Evolutionary conservation across 2,797 vertebrate species (phyloP).

Genomic region (Crax fasciolata): DNA sequence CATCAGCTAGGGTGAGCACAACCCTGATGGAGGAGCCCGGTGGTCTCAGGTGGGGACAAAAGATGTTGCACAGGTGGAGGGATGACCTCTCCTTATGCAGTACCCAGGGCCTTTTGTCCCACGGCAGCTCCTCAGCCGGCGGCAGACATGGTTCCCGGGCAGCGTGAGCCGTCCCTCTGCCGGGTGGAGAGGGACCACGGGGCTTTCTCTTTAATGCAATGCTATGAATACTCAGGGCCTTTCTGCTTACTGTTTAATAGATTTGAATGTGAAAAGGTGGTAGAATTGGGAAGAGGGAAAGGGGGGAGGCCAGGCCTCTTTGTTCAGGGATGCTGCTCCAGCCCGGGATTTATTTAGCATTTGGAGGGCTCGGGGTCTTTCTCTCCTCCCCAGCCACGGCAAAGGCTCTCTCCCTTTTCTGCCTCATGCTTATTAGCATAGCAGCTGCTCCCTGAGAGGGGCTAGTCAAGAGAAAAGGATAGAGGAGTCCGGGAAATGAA

Average conservation of each 20-base stretch:
- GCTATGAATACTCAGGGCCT: conserved; percentile 85
- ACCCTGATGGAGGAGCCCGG: neutral
- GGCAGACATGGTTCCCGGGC: neutral
- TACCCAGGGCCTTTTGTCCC: neutral
- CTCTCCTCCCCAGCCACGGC: conserved; percentile 45
- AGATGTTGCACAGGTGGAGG: neutral
- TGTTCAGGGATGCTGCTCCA: conserved; percentile 84
- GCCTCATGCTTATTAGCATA: conserved; percentile 92
- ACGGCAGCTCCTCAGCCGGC: neutral
- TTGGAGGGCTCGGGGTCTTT: conserved; percentile 79
- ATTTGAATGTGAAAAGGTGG: conserved; percentile 93
- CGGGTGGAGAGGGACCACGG: neutral
- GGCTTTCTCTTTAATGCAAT: conserved; percentile 86
- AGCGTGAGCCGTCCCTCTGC: neutral
- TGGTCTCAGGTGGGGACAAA: neutral
- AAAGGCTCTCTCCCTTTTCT: conserved; percentile 77
- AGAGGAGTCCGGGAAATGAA: conserved; percentile 80
- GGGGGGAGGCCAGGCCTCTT: conserved; percentile 77
- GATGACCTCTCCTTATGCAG: neutral
- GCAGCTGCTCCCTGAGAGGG: conserved; percentile 92
- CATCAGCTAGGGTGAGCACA: neutral
- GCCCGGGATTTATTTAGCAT: conserved; percentile 87
- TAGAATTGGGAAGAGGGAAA: conserved; percentile 80
- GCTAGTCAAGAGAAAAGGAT: conserved; percentile 71
- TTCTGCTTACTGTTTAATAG: conserved; percentile 91